These are phyloP conservation scores for Coleophora flavipennella DNA, from an alignment of 2,888 invertebrate species.

Conservation along the genomic window DNA sequence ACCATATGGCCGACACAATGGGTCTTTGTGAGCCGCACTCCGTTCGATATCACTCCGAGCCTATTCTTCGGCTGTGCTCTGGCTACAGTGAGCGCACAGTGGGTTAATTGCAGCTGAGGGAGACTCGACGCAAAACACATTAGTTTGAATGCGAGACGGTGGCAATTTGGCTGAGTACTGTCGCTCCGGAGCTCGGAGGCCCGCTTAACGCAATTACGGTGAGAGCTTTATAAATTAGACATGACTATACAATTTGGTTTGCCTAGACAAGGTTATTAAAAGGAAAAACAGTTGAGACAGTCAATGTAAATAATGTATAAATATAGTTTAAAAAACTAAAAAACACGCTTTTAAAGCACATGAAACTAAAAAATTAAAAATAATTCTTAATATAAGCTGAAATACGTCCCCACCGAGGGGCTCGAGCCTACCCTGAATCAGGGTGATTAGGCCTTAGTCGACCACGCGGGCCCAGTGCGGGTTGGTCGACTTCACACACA, in stretches of 20 bases:
- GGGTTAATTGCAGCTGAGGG: slow-evolving; percentile 8
- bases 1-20: slow-evolving; percentile 1
- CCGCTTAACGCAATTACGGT: slow-evolving; percentile 32
- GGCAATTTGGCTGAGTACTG: slow-evolving; percentile 23
- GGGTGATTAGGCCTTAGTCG: too few relatives aligned
- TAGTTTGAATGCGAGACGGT: slow-evolving; percentile 24
- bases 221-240: slow-evolving; percentile 20
- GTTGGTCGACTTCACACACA: too few relatives aligned
- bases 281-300: too few relatives aligned
- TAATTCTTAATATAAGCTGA: too few relatives aligned
- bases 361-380: too few relatives aligned
- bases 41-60: background rate
- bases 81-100: background rate
- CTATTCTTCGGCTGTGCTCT: slow-evolving; percentile 1
- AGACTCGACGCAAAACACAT: slow-evolving; percentile 23
- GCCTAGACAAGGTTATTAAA: too few relatives aligned
- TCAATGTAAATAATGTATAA: too few relatives aligned
- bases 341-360: too few relatives aligned
- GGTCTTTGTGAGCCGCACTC: background rate
- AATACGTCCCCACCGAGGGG: too few relatives aligned
- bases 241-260: background rate
- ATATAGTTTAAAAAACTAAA: too few relatives aligned
- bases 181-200: slow-evolving; percentile 14
- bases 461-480: too few relatives aligned
- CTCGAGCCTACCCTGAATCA: too few relatives aligned